phyloP scores from a whole-genome alignment of 1,140 invertebrate genomes.

The Sitophilus oryzae region DNA sequence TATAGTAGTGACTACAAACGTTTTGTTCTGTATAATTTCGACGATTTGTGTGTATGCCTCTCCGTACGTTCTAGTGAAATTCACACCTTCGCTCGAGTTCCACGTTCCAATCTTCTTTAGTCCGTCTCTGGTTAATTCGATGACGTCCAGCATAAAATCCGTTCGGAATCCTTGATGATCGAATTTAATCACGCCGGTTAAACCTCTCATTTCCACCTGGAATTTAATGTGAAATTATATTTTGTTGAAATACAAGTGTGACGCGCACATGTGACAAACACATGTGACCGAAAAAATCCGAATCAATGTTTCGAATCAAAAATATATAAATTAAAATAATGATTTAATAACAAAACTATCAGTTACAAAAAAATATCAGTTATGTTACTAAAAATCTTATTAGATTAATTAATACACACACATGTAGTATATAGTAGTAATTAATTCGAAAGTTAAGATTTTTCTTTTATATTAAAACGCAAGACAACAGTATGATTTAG shows the following conservation, averaged over 20 bases:
- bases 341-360: too few relatives aligned
- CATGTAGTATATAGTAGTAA: too few relatives aligned
- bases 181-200: conserved; percentile 91
- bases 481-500: too few relatives aligned
- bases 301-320: too few relatives aligned
- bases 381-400: too few relatives aligned
- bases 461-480: too few relatives aligned
- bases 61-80: conserved; percentile 82
- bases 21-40: conserved; percentile 86
- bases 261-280: too few relatives aligned
- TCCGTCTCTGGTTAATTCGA: conserved; percentile 77
- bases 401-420: too few relatives aligned
- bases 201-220: conserved; percentile 83
- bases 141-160: conserved; percentile 84
- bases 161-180: conserved; percentile 89
- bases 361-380: too few relatives aligned
- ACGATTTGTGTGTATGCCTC: conserved; percentile 79
- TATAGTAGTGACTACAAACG: conserved; percentile 85
- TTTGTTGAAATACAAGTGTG: neutral
- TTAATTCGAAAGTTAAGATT: too few relatives aligned
- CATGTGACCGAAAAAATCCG: too few relatives aligned
- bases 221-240: conserved; percentile 27
- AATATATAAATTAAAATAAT: too few relatives aligned
- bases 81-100: conserved; percentile 82
- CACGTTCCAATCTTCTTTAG: conserved; percentile 80